A percentile compares a stretch with the other conserved stretches of the same genome.
These are phyloP conservation scores for Rhopalosiphum maidis DNA, from an alignment of 1,140 invertebrate species.

Conservation along the genomic window DNA sequence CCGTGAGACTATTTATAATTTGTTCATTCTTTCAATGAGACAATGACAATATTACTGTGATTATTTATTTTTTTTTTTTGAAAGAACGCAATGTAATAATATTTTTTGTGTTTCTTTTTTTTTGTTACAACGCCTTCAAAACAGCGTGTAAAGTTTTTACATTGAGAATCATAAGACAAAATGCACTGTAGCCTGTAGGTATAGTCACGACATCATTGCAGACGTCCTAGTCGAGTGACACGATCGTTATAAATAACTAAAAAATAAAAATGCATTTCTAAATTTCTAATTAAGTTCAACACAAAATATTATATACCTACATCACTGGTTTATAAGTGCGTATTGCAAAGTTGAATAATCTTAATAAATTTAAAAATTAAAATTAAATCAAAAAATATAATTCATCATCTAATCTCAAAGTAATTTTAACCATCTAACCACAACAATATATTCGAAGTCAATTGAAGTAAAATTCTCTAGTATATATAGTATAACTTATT, in stretches of 20 bases:
- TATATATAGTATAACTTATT: no score
- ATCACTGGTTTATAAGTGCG: neutral
- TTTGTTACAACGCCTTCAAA: neutral
- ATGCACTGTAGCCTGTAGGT: neutral
- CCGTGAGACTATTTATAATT: neutral
- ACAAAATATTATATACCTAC: neutral
- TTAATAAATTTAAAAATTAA: neutral
- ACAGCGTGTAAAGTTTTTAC: neutral
- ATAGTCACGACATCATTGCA: neutral
- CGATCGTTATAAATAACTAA: neutral
- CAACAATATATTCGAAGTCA: no score
- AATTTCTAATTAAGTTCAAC: neutral
- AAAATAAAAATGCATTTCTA: neutral
- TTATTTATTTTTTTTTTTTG: neutral
- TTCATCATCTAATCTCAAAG: no score
- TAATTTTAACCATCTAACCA: no score
- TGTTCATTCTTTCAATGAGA: neutral
- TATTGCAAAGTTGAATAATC: rapidly evolving
- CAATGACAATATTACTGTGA: neutral
- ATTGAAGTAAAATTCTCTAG: no score
- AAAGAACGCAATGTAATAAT: neutral
- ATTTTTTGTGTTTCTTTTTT: neutral
- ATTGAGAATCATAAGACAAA: neutral
- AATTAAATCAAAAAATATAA: no score
- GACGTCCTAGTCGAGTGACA: neutral